Conservation (phyloP, 2,113 vertebrate species). For the Apteryx owenii region DNA sequence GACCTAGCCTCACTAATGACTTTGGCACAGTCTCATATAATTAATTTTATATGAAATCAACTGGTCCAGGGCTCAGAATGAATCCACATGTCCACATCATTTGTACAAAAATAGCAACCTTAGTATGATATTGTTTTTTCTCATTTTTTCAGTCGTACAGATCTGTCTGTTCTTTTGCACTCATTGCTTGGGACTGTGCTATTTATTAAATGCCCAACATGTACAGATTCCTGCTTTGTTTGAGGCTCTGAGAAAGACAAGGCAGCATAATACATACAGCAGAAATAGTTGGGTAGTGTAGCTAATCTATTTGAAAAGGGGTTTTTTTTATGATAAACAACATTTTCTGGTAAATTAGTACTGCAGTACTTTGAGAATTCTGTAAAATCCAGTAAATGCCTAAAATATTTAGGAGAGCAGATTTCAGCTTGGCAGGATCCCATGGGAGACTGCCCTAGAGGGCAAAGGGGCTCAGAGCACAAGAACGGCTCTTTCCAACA, state of each 20-base stretch:
- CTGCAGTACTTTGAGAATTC: neutral
- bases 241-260: neutral
- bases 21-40: slow-evolving; percentile 14
- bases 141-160: neutral
- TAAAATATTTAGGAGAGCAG: neutral
- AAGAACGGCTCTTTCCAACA: neutral
- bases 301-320: neutral
- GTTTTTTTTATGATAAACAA: neutral
- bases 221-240: neutral
- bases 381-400: neutral
- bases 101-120: neutral
- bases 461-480: neutral
- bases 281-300: neutral
- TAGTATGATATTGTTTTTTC: neutral
- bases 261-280: neutral
- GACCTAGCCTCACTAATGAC: neutral
- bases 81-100: neutral
- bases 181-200: neutral
- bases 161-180: neutral
- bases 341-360: neutral
- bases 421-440: neutral
- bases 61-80: neutral
- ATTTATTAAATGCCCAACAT: neutral
- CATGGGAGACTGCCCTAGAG: neutral
- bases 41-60: slow-evolving; percentile 17